These are phyloP conservation scores for Leucophenga maculata DNA, from an alignment of 2,888 invertebrate genomes.

Conservation along the genomic window DNA sequence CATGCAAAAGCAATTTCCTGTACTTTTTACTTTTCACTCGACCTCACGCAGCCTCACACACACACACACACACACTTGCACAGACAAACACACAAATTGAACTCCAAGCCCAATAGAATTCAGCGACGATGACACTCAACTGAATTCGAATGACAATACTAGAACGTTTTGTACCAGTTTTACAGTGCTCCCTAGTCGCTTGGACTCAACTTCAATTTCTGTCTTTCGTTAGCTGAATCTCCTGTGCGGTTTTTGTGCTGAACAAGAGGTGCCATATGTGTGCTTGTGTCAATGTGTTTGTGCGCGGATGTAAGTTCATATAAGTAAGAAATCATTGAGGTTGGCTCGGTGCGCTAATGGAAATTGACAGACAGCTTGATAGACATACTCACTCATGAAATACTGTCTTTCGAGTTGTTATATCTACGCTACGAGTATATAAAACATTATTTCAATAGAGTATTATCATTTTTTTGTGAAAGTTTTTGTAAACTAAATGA, in stretches of 20 bases:
- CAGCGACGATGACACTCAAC: conserved; percentile 3
- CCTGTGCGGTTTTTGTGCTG: conserved; percentile 24
- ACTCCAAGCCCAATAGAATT: not conserved
- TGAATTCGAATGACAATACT: conserved; percentile 54
- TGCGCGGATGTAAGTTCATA: conserved; percentile 36
- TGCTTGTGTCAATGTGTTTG: conserved; percentile 3
- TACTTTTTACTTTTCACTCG: conserved; percentile 56
- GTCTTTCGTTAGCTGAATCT: not conserved
- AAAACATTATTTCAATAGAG: too few relatives aligned
- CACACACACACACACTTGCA: conserved; percentile 28
- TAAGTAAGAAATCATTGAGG: conserved; percentile 66
- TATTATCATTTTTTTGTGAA: too few relatives aligned
- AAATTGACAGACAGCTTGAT: conserved; percentile 63
- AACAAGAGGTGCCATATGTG: conserved; percentile 18
- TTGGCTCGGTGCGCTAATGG: conserved; percentile 61
- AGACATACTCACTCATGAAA: conserved; percentile 41
- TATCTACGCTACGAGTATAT: too few relatives aligned
- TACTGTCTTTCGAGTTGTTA: too few relatives aligned
- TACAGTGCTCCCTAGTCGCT: not conserved
- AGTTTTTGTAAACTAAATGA: too few relatives aligned
- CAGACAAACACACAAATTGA: conserved; percentile 26
- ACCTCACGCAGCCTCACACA: conserved; percentile 35
- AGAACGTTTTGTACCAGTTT: conserved; percentile 52
- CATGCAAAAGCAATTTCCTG: conserved; percentile 67
- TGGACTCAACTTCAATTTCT: not conserved